Base-by-base conservation (phyloP, 1,140 invertebrate genomes). In the Philaenus spumarius region DNA sequence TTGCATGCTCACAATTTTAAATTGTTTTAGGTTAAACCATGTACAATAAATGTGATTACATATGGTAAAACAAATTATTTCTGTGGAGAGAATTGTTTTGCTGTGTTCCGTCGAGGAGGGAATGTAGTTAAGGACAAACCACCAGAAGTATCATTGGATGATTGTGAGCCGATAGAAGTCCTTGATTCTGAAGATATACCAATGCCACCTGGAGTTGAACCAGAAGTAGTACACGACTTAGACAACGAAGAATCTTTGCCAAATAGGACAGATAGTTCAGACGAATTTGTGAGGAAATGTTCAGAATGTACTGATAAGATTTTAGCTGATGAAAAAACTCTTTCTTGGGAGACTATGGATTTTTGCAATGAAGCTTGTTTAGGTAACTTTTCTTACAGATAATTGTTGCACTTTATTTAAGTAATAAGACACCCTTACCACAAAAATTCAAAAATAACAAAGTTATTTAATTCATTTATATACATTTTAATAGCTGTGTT, bases 311-410 rank as follows among this genome's bases (percentile, higher is more conserved):
- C 64, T 30, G 59, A 68, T 34, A 61, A 75, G 58, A 60, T 75
- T 69, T 9, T 66, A 2, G 69, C 64, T 19, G 78, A 82, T 22
- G 83, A 86, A 12, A 80, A 80, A 58, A 81, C 82, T 68, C 72
- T 90, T 11, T 84, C 83, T 1, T 97, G 93, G 93, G 91, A 95
- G 75, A 91, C 91, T 0, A 90, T 95, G 85, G 90, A 95, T 69
- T 95, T 93, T 69, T 96, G 93, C 71, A 87, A 89, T 60, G 90
- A 94, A 68, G 78, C 84, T 43, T 95, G 93, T 72, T 77, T 95
- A 55, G 86, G 87, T 63, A 80, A 82, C 65, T 68, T 65, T 74
- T 75, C 35, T 54, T 43, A 40, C 14, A 57, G 9, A 30, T 30
- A 30, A 30, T 30, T 30, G 26, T 30, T n/a, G n/a, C n/a, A n/a